phyloP scores from a whole-genome alignment of 1,140 invertebrate genomes.

The Drosophila littoralis region DNA sequence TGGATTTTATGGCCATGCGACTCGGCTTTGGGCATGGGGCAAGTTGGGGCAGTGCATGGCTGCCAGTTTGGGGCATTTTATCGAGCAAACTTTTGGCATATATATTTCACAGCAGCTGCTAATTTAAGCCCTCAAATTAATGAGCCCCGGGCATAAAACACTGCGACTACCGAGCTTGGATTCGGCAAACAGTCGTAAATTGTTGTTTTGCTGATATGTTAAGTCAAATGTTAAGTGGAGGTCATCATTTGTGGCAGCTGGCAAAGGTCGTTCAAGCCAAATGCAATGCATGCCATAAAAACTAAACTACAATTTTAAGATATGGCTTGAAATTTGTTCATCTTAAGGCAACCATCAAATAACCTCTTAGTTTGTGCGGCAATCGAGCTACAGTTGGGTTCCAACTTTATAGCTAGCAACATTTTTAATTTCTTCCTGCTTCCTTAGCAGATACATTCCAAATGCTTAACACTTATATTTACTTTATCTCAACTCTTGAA shows the following conservation, averaged over 20 bases:
- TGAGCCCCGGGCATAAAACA: conserved; percentile 64
- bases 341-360: neutral
- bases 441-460: too few relatives aligned
- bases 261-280: neutral
- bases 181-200: conserved; percentile 32
- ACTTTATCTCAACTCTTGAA: too few relatives aligned
- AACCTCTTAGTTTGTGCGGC: neutral
- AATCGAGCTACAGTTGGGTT: neutral
- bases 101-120: conserved; percentile 75
- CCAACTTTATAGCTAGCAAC: too few relatives aligned
- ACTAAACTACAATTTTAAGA: conserved; percentile 34
- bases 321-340: conserved; percentile 5
- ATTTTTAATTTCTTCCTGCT: too few relatives aligned
- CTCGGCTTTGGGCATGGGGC: neutral
- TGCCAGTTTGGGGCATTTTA: conserved; percentile 52
- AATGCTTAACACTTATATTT: too few relatives aligned
- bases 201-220: conserved; percentile 29
- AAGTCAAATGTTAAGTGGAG: conserved; percentile 33
- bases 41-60: conserved; percentile 6
- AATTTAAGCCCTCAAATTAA: conserved; percentile 76
- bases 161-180: conserved; percentile 48
- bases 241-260: conserved; percentile 8
- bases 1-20: conserved; percentile 13
- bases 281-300: conserved; percentile 1
- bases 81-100: conserved; percentile 78